Percentiles rank a stretch among this genome's conserved stretches.
Conservation (phyloP, 2,113 vertebrate species). For the Eubucco bourcierii region DNA sequence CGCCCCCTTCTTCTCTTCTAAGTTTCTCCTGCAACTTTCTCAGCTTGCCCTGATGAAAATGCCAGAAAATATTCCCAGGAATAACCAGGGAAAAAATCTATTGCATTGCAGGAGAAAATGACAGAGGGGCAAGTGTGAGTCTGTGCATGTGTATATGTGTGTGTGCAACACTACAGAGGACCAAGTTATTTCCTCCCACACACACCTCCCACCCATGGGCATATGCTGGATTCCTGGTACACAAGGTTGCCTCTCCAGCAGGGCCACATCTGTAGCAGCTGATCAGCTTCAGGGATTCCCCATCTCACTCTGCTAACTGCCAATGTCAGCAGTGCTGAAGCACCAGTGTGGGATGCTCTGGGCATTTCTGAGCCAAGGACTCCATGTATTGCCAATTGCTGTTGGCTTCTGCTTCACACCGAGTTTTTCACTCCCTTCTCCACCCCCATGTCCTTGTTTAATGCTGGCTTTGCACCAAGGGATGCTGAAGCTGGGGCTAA, state of each 20-base stretch:
- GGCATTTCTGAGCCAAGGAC: slow-evolving; percentile 31
- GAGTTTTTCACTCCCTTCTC: not conserved
- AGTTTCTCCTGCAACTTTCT: not conserved
- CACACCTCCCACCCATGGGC: not conserved
- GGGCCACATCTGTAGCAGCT: not conserved
- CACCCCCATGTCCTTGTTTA: not conserved
- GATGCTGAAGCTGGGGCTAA: slow-evolving; percentile 7
- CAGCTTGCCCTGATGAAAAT: not conserved
- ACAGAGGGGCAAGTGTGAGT: not conserved
- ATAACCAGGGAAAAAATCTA: not conserved
- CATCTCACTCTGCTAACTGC: not conserved
- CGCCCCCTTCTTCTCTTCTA: fast-evolving
- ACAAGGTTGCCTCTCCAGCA: fast-evolving
- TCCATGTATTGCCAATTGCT: not conserved
- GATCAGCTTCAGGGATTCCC: slow-evolving; percentile 3
- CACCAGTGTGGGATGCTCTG: not conserved
- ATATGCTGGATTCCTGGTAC: fast-evolving
- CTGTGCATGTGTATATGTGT: not conserved
- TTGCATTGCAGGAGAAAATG: not conserved
- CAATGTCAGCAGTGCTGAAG: not conserved
- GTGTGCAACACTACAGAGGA: not conserved
- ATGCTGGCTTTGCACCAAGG: not conserved
- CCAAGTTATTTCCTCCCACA: not conserved
- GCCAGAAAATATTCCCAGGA: not conserved
- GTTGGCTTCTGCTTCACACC: not conserved